Evolutionary conservation across 35 echinoderm and acorn worm species (phyloP).

Genomic region (Anneissia japonica): DNA sequence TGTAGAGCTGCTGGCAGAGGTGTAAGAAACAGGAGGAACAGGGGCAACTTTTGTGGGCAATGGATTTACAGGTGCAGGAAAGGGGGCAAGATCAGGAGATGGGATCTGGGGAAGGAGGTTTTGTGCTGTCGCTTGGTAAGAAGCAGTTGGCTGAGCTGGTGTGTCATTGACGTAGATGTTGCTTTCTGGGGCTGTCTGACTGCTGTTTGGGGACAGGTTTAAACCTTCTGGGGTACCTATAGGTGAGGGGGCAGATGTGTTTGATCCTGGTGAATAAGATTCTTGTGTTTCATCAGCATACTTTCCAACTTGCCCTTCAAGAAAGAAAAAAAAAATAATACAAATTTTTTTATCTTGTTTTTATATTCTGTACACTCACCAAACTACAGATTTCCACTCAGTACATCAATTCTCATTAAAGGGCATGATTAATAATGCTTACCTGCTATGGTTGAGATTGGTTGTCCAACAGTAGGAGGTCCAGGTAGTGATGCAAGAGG

Average conservation of each 20-base stretch:
- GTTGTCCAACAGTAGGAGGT: background rate
- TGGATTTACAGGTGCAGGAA: background rate
- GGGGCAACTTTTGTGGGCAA: background rate
- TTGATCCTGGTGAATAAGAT: slow-evolving; percentile 34
- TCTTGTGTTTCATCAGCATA: slow-evolving; percentile 1
- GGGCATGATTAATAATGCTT: too few species aligned
- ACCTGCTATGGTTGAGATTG: background rate
- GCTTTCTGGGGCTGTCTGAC: too few species aligned
- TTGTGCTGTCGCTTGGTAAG: slow-evolving; percentile 5
- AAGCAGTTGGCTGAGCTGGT: background rate
- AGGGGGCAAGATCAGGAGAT: background rate
- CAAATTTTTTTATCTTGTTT: too few species aligned
- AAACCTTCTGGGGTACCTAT: slow-evolving; percentile 38
- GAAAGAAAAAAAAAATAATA: background rate
- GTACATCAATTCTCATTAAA: too few species aligned
- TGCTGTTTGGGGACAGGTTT: background rate
- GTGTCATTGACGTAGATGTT: background rate
- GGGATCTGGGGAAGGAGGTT: background rate
- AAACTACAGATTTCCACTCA: too few species aligned
- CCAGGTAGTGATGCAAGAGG: background rate
- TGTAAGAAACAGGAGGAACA: background rate
- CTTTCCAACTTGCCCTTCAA: background rate
- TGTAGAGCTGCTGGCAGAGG: background rate
- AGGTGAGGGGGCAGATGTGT: slow-evolving; percentile 40
- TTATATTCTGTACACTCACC: too few species aligned